Percentiles rank a stretch among this genome's conserved stretches.
Evolutionary conservation across 2,797 vertebrate genomes (phyloP).

Genomic region (Anniella stebbinsi): DNA sequence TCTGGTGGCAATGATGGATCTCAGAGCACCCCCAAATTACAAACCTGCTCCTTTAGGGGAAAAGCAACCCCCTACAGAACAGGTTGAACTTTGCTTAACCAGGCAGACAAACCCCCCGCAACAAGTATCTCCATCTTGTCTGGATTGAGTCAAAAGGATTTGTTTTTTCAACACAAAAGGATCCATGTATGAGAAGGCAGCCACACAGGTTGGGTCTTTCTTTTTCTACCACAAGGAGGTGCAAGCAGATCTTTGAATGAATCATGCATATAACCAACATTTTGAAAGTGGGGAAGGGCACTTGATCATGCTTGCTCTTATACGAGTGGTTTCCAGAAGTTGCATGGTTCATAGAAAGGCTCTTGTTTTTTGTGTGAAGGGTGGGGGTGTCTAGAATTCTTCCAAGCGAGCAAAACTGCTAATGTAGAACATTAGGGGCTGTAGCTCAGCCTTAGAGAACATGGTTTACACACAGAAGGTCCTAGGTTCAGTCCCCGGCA

Average conservation of each 20-base stretch:
- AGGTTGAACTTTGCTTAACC: too few relatives aligned
- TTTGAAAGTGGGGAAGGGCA: constrained; percentile 14
- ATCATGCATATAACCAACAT: neutral
- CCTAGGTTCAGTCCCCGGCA: too few relatives aligned
- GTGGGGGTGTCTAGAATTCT: constrained; percentile 31
- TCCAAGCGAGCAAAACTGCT: neutral
- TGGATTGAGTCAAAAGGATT: too few relatives aligned
- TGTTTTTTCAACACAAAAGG: neutral
- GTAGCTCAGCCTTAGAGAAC: too few relatives aligned
- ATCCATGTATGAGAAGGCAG: neutral
- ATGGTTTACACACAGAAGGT: too few relatives aligned
- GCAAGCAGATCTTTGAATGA: constrained; percentile 51
- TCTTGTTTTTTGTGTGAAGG: constrained; percentile 29
- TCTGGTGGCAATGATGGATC: too few relatives aligned
- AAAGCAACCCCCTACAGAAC: too few relatives aligned
- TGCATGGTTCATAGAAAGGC: neutral
- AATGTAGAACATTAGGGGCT: neutral
- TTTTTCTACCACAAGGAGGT: constrained; percentile 70
- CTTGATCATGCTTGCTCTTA: constrained; percentile 34
- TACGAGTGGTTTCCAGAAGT: neutral
- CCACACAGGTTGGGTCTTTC: neutral
- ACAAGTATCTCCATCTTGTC: too few relatives aligned
- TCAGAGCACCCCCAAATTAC: too few relatives aligned
- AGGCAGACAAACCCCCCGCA: too few relatives aligned
- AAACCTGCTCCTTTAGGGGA: too few relatives aligned